phyloP scores from a whole-genome alignment of 2,888 invertebrate species.

The Schizotus pectinicornis region DNA sequence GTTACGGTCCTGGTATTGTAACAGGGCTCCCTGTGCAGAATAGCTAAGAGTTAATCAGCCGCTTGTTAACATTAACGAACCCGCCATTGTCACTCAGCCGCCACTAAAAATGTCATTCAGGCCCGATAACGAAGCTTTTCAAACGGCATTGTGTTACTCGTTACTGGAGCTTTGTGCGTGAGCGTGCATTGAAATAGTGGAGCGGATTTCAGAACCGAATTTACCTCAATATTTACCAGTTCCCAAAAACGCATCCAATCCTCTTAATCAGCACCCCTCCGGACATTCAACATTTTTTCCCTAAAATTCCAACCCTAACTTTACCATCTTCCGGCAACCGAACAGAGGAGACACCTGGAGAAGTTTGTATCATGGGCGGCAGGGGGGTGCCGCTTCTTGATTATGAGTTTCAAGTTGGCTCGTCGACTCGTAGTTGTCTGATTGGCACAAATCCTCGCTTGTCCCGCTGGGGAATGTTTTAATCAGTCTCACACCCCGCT shows the following conservation, averaged over 20 bases:
- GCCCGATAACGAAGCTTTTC: conserved; percentile 54
- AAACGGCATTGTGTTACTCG: conserved; percentile 41
- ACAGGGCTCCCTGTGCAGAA: conserved; percentile 25
- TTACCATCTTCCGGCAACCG: not conserved
- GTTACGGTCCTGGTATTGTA: conserved; percentile 23
- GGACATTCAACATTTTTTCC: no score
- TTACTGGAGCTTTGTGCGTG: conserved; percentile 32
- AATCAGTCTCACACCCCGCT: conserved; percentile 47
- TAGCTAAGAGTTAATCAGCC: conserved; percentile 54
- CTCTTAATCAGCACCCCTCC: no score
- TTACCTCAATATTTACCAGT: no score
- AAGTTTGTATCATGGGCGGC: no score
- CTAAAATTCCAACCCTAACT: not conserved
- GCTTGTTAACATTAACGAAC: conserved; percentile 58
- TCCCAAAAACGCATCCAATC: not conserved
- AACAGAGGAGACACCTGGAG: not conserved
- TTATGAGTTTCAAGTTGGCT: conserved; percentile 38
- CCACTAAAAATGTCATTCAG: conserved; percentile 54
- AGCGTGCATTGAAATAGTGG: conserved; percentile 19
- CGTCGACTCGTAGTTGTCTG: conserved; percentile 39
- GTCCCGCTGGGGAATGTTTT: conserved; percentile 50
- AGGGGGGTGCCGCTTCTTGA: conserved; percentile 22
- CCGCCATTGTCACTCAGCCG: conserved; percentile 50
- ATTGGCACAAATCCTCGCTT: conserved; percentile 49
- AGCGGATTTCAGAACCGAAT: no score